phyloP scores from a whole-genome alignment of 2,797 vertebrate species.

The Gila robusta region DNA sequence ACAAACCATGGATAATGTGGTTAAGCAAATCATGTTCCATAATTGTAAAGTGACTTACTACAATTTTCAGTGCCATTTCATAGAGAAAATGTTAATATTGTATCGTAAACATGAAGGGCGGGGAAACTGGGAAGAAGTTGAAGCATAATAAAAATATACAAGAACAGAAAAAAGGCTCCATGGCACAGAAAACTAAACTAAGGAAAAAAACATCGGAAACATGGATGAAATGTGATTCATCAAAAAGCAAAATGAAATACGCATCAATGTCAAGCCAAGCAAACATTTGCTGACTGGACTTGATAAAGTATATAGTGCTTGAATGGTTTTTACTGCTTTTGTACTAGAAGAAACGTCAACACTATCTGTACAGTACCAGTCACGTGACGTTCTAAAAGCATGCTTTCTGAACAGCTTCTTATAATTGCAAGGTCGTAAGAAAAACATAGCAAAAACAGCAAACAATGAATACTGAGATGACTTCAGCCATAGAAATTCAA shows the following conservation, averaged over 20 bases:
- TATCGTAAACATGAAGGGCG: not conserved
- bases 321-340: constrained; percentile 2
- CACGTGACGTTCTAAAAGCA: not conserved
- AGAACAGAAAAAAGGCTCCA: constrained; percentile 39
- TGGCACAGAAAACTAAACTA: constrained; percentile 22
- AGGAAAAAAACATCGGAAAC: constrained; percentile 21
- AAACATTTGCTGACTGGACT: not conserved
- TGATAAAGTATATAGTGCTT: constrained; percentile 7
- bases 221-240: not conserved
- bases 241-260: not conserved
- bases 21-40: constrained; percentile 36
- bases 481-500: not conserved
- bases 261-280: not conserved
- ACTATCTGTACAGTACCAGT: not conserved
- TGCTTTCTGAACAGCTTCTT: constrained; percentile 6
- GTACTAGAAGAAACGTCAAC: not conserved
- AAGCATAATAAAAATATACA: constrained; percentile 30
- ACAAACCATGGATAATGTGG: constrained; percentile 15
- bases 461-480: not conserved
- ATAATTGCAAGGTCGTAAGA: not conserved
- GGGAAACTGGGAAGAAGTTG: constrained; percentile 33
- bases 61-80: constrained; percentile 60
- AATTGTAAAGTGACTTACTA: constrained; percentile 31
- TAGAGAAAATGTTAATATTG: constrained; percentile 30
- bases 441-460: constrained; percentile 14